A percentile compares a stretch with the other conserved stretches of the same genome.
These are phyloP conservation scores for Drosophila anceps DNA, from an alignment of 2,888 invertebrate species.

Conservation along the genomic window DNA sequence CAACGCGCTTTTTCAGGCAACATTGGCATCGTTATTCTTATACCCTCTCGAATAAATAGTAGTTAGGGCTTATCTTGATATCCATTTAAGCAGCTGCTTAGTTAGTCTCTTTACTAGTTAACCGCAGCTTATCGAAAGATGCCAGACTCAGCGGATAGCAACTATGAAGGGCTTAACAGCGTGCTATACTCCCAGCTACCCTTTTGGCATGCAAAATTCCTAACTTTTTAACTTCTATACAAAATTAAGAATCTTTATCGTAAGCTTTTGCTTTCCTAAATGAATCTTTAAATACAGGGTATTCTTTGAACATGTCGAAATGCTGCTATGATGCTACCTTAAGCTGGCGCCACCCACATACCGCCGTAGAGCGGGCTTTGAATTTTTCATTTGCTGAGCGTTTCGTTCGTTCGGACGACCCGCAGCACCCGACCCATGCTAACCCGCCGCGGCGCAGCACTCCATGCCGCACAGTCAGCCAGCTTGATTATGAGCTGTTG, in stretches of 20 bases:
- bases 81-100: not conserved
- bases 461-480: slow-evolving; percentile 8
- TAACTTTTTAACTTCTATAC: not conserved
- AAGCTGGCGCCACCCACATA: slow-evolving; percentile 20
- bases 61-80: slow-evolving; percentile 11
- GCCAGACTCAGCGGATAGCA: too few relatives aligned
- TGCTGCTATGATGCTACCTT: slow-evolving; percentile 30
- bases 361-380: slow-evolving; percentile 54
- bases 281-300: slow-evolving; percentile 20
- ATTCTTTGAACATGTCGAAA: not conserved
- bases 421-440: slow-evolving; percentile 13
- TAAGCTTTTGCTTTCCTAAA: not conserved
- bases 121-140: too few relatives aligned
- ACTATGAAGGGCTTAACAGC: not conserved
- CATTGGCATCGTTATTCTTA: slow-evolving; percentile 22
- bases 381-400: slow-evolving; percentile 67
- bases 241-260: not conserved
- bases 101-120: not conserved
- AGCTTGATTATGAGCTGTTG: slow-evolving; percentile 60
- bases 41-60: slow-evolving; percentile 26
- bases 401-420: slow-evolving; percentile 31
- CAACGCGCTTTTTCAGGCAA: slow-evolving; percentile 56
- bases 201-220: not conserved
- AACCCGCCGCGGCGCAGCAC: slow-evolving; percentile 6
- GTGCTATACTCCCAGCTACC: not conserved